Conservation (phyloP, 2,888 invertebrate genomes). For the Sylvicola fuscatus region DNA sequence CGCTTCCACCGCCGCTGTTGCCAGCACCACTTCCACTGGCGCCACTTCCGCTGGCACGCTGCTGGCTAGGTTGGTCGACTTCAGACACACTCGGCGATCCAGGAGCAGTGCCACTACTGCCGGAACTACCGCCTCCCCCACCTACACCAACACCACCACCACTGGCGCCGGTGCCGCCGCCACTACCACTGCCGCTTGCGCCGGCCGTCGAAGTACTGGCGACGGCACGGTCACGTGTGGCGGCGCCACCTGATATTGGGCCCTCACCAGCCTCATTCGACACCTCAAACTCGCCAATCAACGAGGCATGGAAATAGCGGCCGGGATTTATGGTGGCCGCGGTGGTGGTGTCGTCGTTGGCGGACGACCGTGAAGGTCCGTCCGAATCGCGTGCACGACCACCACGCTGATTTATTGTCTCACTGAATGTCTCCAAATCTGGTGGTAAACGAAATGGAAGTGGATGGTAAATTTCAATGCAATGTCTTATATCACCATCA, state of each 20-base stretch:
- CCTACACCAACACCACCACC: conserved; percentile 1
- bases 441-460: no score
- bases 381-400: no score
- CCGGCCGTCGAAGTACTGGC: conserved; percentile 3
- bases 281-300: no score
- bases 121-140: conserved; percentile 1
- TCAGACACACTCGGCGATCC: neutral
- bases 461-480: conserved; percentile 20
- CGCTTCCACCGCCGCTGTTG: neutral
- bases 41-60: neutral
- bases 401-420: no score
- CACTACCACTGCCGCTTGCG: conserved; percentile 1
- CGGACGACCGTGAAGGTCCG: no score
- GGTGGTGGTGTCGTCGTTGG: no score
- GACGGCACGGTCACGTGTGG: neutral
- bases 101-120: neutral
- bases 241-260: no score
- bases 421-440: no score
- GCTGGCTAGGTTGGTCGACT: neutral
- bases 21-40: conserved; percentile 1
- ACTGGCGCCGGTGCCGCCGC: neutral
- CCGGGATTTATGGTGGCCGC: conserved; percentile 1
- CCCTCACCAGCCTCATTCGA: no score
- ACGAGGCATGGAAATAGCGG: no score
- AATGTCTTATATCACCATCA: conserved; percentile 24